Percentiles rank a stretch among this genome's conserved stretches.
Evolutionary conservation across 1,140 invertebrate species (phyloP).

Genomic region (Hylyphantes graminicola): DNA sequence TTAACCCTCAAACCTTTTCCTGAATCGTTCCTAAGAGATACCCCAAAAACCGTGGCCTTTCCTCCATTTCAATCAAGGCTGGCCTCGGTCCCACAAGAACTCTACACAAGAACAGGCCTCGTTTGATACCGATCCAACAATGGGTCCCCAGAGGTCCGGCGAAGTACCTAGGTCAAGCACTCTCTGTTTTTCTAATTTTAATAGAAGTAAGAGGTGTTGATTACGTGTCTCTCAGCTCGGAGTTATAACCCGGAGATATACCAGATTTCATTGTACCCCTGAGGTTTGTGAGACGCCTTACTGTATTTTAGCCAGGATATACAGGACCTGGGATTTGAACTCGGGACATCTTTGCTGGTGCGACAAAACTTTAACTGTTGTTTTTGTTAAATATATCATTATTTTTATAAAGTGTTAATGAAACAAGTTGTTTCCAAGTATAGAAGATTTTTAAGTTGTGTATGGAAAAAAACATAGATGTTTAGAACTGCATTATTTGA

Average conservation of each 20-base stretch:
- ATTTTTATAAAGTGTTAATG: too few relatives aligned
- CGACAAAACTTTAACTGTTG: too few relatives aligned
- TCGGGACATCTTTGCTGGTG: too few relatives aligned
- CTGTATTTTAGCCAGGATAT: slow-evolving; percentile 26
- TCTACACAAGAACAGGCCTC: slow-evolving; percentile 40
- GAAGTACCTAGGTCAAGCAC: slow-evolving; percentile 42
- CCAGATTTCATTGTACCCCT: slow-evolving; percentile 9
- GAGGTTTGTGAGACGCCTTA: slow-evolving; percentile 4
- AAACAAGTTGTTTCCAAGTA: too few relatives aligned
- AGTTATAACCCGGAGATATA: slow-evolving; percentile 41
- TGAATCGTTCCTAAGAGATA: slow-evolving; percentile 46
- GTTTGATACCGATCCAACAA: slow-evolving; percentile 48
- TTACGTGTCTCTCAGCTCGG: slow-evolving; percentile 33
- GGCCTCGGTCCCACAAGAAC: slow-evolving; percentile 44
- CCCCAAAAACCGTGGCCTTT: slow-evolving; percentile 21
- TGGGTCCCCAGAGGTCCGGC: slow-evolving; percentile 31
- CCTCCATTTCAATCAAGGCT: slow-evolving; percentile 57
- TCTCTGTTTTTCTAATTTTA: slow-evolving; percentile 58
- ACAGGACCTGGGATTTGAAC: slow-evolving; percentile 10
- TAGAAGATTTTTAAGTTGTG: too few relatives aligned
- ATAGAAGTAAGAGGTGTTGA: slow-evolving; percentile 59
- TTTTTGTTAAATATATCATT: too few relatives aligned
- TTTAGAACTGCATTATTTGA: too few relatives aligned
- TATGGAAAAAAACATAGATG: too few relatives aligned
- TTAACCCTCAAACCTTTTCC: slow-evolving; percentile 37